Conservation (phyloP, 1,140 invertebrate species). For the Leptinotarsa lineolata region DNA sequence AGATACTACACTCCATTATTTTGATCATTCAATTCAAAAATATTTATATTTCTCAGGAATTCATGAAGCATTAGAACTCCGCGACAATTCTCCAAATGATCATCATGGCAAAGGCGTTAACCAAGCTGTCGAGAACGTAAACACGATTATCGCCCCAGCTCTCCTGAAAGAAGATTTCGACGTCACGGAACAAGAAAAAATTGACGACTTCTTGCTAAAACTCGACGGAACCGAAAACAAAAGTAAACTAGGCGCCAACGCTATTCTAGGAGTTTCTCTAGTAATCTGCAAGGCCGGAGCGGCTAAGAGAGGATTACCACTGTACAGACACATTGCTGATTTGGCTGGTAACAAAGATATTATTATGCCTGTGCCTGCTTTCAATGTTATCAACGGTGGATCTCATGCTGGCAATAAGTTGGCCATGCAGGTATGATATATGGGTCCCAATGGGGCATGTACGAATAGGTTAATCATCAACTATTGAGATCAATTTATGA, state of each 20-base stretch:
- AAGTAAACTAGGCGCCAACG: conserved; percentile 94
- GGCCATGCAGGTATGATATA: conserved; percentile 96
- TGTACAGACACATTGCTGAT: conserved; percentile 89
- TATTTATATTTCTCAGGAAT: conserved; percentile 59
- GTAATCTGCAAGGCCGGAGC: conserved; percentile 97
- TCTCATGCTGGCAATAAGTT: conserved; percentile 98
- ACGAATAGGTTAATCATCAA: no score
- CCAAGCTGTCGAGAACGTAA: conserved; percentile 92
- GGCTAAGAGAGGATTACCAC: conserved; percentile 87
- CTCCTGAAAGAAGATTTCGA: conserved; percentile 82
- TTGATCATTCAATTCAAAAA: background rate
- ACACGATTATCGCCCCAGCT: conserved; percentile 83
- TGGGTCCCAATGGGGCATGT: conserved; percentile 52
- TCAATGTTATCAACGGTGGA: conserved; percentile 99
- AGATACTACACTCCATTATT: background rate
- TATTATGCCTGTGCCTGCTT: conserved; percentile 93
- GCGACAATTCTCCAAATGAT: conserved; percentile 86
- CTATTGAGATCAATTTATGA: no score
- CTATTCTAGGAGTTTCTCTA: conserved; percentile 94
- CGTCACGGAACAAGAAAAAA: conserved; percentile 88
- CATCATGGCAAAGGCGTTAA: conserved; percentile 96
- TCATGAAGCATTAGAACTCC: conserved; percentile 95
- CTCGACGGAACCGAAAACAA: conserved; percentile 98
- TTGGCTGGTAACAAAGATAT: conserved; percentile 90
- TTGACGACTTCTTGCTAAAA: conserved; percentile 91